A percentile compares a stretch with the other conserved stretches of the same genome.
phyloP scores from a whole-genome alignment of 2,113 vertebrate species.

The Stigmatopora argus region DNA sequence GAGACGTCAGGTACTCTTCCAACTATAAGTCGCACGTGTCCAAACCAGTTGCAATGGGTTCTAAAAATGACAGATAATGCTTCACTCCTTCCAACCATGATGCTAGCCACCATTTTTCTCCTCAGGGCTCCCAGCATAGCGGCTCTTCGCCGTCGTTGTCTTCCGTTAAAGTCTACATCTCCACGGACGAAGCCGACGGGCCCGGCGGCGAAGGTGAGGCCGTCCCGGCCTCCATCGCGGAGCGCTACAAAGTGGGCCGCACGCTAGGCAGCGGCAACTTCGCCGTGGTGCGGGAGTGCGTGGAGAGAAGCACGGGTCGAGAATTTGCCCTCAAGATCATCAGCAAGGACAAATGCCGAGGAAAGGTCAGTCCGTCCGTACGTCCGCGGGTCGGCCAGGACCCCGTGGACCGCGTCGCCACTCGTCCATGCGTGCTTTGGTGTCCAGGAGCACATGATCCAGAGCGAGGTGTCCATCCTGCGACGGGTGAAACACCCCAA shows the following conservation, averaged over 20 bases:
- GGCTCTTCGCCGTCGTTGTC: slow-evolving; percentile 94
- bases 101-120: slow-evolving; percentile 21
- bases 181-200: slow-evolving; percentile 93
- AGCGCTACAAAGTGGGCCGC: slow-evolving; percentile 92
- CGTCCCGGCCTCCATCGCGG: slow-evolving; percentile 86
- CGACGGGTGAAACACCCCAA: slow-evolving; percentile 96
- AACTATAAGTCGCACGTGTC: too few species aligned
- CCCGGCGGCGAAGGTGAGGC: slow-evolving; percentile 83
- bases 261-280: slow-evolving; percentile 96
- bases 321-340: slow-evolving; percentile 98
- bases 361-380: slow-evolving; percentile 77
- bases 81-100: too few species aligned
- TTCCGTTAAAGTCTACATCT: slow-evolving; percentile 96
- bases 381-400: too few species aligned
- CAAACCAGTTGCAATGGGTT: too few species aligned
- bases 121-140: slow-evolving; percentile 88
- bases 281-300: slow-evolving; percentile 93
- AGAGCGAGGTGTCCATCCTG: slow-evolving; percentile 94
- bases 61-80: too few species aligned
- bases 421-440: too few species aligned
- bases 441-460: slow-evolving; percentile 93
- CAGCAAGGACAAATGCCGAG: slow-evolving; percentile 94
- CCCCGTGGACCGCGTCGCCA: too few species aligned
- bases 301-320: slow-evolving; percentile 92
- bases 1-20: slow-evolving; percentile 76